A percentile compares a stretch with the other conserved stretches of the same genome.
phyloP scores from a whole-genome alignment of 2,113 vertebrate genomes.

The Ictalurus punctatus region DNA sequence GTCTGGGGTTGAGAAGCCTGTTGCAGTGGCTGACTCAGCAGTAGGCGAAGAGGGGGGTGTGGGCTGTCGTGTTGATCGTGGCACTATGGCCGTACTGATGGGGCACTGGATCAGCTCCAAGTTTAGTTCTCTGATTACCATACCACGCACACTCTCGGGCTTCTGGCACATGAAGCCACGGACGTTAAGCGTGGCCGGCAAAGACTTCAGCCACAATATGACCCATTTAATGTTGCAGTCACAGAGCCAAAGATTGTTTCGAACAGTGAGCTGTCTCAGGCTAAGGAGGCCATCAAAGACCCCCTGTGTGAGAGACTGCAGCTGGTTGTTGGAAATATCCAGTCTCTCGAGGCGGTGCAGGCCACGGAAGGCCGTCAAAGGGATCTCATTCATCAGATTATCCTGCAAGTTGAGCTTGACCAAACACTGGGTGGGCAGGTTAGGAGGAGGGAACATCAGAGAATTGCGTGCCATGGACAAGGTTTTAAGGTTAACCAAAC shows the following conservation, averaged over 20 bases:
- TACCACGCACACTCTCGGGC: slow-evolving; percentile 86
- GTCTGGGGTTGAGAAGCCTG: slow-evolving; percentile 40
- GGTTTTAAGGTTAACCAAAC: slow-evolving; percentile 84
- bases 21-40: slow-evolving; percentile 31
- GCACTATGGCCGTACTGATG: slow-evolving; percentile 70
- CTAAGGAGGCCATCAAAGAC: slow-evolving; percentile 84
- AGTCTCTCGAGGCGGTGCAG: slow-evolving; percentile 84
- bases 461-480: slow-evolving; percentile 89
- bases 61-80: slow-evolving; percentile 67
- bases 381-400: slow-evolving; percentile 89
- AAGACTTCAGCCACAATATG: slow-evolving; percentile 86
- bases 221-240: slow-evolving; percentile 93
- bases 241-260: slow-evolving; percentile 92
- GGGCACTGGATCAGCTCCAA: slow-evolving; percentile 86
- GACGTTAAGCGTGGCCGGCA: slow-evolving; percentile 85
- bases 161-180: slow-evolving; percentile 93
- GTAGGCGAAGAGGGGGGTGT: slow-evolving; percentile 55
- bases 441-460: slow-evolving; percentile 79
- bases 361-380: slow-evolving; percentile 80
- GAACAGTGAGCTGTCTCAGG: slow-evolving; percentile 88
- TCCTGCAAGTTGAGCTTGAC: slow-evolving; percentile 88
- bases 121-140: slow-evolving; percentile 90
- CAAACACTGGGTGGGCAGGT: slow-evolving; percentile 82
- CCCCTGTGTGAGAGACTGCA: slow-evolving; percentile 81
- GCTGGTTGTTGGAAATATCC: slow-evolving; percentile 91